phyloP scores from a whole-genome alignment of 2,888 invertebrate species.

The Chirona hameri region DNA sequence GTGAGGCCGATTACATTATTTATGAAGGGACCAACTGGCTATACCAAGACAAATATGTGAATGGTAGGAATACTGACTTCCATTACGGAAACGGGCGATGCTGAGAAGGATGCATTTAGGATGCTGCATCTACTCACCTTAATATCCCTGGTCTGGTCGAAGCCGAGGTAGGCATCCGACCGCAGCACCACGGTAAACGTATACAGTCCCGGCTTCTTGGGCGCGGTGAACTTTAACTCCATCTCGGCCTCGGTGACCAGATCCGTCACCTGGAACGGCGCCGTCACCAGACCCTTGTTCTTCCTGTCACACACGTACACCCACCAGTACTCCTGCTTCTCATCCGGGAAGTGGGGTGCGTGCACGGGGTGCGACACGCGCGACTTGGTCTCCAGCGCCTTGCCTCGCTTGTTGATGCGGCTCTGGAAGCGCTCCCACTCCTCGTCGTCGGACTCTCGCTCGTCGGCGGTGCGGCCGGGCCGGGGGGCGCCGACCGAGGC shows the following conservation, averaged over 20 bases:
- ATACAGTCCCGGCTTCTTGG: slow-evolving; percentile 79
- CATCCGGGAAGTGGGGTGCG: slow-evolving; percentile 90
- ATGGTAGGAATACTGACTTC: no score
- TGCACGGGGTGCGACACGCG: slow-evolving; percentile 95
- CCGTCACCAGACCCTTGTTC: slow-evolving; percentile 81
- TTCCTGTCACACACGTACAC: slow-evolving; percentile 96
- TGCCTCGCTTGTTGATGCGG: slow-evolving; percentile 77
- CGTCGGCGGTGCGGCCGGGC: slow-evolving; percentile 30
- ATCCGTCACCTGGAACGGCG: slow-evolving; percentile 90
- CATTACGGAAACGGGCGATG: no score
- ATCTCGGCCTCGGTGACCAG: slow-evolving; percentile 85
- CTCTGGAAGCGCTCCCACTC: slow-evolving; percentile 94
- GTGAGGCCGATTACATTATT: no score
- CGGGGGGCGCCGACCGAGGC: slow-evolving; percentile 6
- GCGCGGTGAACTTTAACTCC: slow-evolving; percentile 94
- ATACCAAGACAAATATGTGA: no score
- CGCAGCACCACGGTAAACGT: slow-evolving; percentile 71
- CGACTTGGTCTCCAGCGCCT: slow-evolving; percentile 83
- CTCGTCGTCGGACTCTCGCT: slow-evolving; percentile 63
- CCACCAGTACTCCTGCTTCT: slow-evolving; percentile 99
- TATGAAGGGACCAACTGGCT: no score
- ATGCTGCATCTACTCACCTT: slow-evolving; percentile 56
- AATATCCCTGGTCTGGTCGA: slow-evolving; percentile 91
- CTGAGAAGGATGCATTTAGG: no score
- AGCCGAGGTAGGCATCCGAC: slow-evolving; percentile 95